These are phyloP conservation scores for Coilia nasus DNA, from an alignment of 2,797 vertebrate species.

Conservation along the genomic window DNA sequence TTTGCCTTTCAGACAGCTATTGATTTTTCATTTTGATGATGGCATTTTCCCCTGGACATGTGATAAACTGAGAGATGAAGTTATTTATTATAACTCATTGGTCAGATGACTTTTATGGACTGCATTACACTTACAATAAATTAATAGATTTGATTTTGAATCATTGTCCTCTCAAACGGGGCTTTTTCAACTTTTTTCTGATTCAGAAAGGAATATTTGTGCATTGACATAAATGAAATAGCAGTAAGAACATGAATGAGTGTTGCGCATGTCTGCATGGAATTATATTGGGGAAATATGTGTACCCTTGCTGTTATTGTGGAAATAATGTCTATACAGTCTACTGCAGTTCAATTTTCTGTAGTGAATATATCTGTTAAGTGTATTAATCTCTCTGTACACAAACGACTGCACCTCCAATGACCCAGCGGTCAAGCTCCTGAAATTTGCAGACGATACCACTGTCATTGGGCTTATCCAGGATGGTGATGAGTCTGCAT, in stretches of 20 bases:
- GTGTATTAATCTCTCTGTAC: too few species aligned
- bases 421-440: too few species aligned
- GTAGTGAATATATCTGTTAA: too few species aligned
- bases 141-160: neutral
- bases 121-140: neutral
- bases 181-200: neutral
- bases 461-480: too few species aligned
- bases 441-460: too few species aligned
- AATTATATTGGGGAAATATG: too few species aligned
- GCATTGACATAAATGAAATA: neutral
- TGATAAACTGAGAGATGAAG: constrained; percentile 15
- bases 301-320: too few species aligned
- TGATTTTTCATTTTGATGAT: constrained; percentile 52
- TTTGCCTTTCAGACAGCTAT: constrained; percentile 74
- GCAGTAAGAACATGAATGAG: too few species aligned
- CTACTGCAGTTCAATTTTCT: too few species aligned
- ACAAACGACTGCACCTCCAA: too few species aligned
- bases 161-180: neutral
- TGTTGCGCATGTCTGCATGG: too few species aligned
- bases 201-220: neutral
- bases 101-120: neutral
- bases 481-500: too few species aligned
- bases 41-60: constrained; percentile 17
- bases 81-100: neutral
- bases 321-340: neutral